These are phyloP conservation scores for Blomia tropicalis DNA, from an alignment of 2,888 invertebrate species.

Conservation along the genomic window DNA sequence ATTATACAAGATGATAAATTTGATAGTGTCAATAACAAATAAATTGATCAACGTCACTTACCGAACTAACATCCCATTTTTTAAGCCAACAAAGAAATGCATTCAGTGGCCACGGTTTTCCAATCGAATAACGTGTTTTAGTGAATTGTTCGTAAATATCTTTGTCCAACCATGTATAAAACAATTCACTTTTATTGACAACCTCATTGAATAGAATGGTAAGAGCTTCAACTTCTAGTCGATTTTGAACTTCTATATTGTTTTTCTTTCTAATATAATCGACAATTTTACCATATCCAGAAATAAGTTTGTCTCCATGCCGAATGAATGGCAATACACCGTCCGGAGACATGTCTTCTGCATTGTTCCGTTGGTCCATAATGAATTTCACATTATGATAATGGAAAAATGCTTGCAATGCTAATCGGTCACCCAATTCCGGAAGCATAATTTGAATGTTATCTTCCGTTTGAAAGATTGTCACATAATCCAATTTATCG, in stretches of 20 bases:
- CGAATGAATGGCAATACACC: constrained; percentile 73
- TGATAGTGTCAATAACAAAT: neutral
- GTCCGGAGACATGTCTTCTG: constrained; percentile 90
- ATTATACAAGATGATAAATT: neutral
- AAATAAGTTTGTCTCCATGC: constrained; percentile 68
- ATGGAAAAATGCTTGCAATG: constrained; percentile 75
- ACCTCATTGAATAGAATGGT: constrained; percentile 73
- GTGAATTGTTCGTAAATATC: constrained; percentile 66
- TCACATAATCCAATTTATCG: constrained; percentile 40
- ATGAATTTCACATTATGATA: constrained; percentile 73
- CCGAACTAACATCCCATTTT: constrained; percentile 44
- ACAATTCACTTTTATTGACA: constrained; percentile 76
- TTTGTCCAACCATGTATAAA: constrained; percentile 69
- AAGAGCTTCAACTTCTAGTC: constrained; percentile 81
- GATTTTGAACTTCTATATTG: constrained; percentile 53
- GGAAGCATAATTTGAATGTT: constrained; percentile 82
- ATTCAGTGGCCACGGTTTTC: constrained; percentile 84
- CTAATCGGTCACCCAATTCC: constrained; percentile 66
- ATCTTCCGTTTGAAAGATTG: constrained; percentile 72
- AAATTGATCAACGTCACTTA: constrained; percentile 11
- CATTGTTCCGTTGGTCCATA: constrained; percentile 69
- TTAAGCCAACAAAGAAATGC: constrained; percentile 62
- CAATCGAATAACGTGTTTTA: constrained; percentile 63
- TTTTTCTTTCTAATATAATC: constrained; percentile 73
- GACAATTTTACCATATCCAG: constrained; percentile 80